Evolutionary conservation across 2,797 vertebrate species (phyloP), one percentile per base, ranked within the genome.

Genomic region (Sphenodon punctatus): DNA sequence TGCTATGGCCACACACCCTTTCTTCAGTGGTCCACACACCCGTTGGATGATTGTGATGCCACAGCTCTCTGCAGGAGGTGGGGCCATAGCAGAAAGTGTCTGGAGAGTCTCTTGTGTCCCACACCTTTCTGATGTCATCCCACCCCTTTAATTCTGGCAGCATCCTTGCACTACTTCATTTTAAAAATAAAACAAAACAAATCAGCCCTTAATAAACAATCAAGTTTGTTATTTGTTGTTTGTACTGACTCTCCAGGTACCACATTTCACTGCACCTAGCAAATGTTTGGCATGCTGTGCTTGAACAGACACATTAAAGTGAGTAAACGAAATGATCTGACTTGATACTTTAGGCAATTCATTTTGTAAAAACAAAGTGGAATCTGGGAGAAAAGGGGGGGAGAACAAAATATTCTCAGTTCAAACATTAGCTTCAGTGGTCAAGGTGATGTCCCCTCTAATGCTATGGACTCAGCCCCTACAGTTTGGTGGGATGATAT

Each of bases 331-430:
- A 64, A 49, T 60, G 5, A 9, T 7, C 6, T 71, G 7, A 56
- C 14, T 85, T 71, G 7, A 56, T 53, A 83, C n/a, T 51, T 85
- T 41, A 8, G 14, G 27, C 8, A 4, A 83, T 55, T 72, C 36
- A 74, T 41, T 56, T 13, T 56, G 22, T 63, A 39, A 30, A 76
- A 76, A 8, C 25, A 7, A 78, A 51, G 2, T 68, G 14, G 32
- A 74, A 79, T 8, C 8, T 49, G 3, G 36, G 34, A 36, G 34
- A 34, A 4, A 43, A 23, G 48, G 56, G 27, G 53, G 17, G 34
- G 27, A 32, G 0, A 3, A 7, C n/a, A 41, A 39, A 27, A 51
- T 4, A 71, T 30, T 0, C 7, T 74, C 0, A 0, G 10, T 49
- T 63, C 41, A 12, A 36, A 9, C 25, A 53, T 61, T 36, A 69